Base-by-base conservation (phyloP, 2,888 invertebrate genomes). In the Serrognathus titanus region DNA sequence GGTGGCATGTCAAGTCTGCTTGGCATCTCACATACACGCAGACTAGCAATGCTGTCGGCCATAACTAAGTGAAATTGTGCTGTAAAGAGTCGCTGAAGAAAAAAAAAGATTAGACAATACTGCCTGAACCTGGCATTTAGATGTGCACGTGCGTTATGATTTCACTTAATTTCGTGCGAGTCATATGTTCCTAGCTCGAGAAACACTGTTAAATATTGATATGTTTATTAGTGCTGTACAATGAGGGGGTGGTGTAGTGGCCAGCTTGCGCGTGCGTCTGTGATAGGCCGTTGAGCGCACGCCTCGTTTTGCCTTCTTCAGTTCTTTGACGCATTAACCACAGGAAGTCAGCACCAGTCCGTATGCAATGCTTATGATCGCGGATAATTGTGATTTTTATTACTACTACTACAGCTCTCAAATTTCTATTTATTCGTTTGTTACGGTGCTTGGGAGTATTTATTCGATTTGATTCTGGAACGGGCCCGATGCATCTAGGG, bases 151-250 rank as follows among this genome's bases (percentile, higher is more conserved):
- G 68, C 66, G 66, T 66, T 69, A 63, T 63, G 67, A 67, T 68
- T 66, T 63, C 63, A 68, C 68, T 66, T 69, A 67, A 68, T 68
- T 68, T 67, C 66, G 73, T 72, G 73, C 69, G 71, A 74, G 70
- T 75, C 71, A 71, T 70, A 68, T 73, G 75, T 74, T 75, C 73
- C 73, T 74, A 74, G 69, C 71, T 70, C 70, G 68, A 68, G 62
- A 68, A 66, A 67, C 66, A 71, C 70, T 73, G 71, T 72, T 69
- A 65, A 66, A 70, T 68, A 71, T 70, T 69, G 62, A 71, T 69
- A 69, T 71, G 66, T 71, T 69, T 68, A 67, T 68, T 71, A 71
- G 71, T 70, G 70, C 69, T 71, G 69, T 70, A 71, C 72, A 66
- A 67, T 65, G 63, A 61, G 48, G 59, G 53, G 49, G 54, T 51